Conservation (phyloP, 2,888 invertebrate species). For the Trichopoda pennipes region DNA sequence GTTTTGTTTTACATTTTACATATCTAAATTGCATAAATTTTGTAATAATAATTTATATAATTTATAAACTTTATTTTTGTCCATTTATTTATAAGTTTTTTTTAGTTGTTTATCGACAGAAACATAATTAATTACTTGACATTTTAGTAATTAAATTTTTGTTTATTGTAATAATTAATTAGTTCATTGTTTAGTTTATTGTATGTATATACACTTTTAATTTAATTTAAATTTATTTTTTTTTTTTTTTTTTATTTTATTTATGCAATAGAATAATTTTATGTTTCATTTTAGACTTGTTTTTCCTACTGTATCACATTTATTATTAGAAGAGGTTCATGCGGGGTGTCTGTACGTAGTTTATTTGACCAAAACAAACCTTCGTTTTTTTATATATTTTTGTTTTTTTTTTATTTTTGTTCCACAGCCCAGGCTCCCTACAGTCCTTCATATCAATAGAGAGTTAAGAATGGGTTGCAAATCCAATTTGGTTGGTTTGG, state of each 20-base stretch:
- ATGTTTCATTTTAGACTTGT: slow-evolving; percentile 70
- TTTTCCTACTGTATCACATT: slow-evolving; percentile 76
- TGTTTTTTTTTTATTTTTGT: neutral
- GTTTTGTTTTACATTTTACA: slow-evolving; percentile 61
- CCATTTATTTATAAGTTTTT: neutral
- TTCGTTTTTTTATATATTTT: neutral
- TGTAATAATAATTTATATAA: neutral
- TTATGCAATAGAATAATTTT: slow-evolving; percentile 52
- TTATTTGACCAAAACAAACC: slow-evolving; percentile 43
- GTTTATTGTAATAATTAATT: slow-evolving; percentile 43
- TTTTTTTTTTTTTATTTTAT: too few relatives aligned
- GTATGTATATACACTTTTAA: slow-evolving; percentile 39
- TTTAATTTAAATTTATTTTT: too few relatives aligned
- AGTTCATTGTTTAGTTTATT: slow-evolving; percentile 45
- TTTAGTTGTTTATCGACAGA: neutral
- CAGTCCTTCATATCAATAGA: neutral
- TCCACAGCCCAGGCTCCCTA: slow-evolving; percentile 25
- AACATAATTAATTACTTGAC: slow-evolving; percentile 5
- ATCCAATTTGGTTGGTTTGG: slow-evolving; percentile 36
- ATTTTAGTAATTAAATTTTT: neutral
- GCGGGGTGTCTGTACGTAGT: slow-evolving; percentile 69
- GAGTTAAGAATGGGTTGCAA: slow-evolving; percentile 21
- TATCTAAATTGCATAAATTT: slow-evolving; percentile 69
- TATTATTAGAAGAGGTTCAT: slow-evolving; percentile 74
- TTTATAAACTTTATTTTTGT: slow-evolving; percentile 12